phyloP scores from a whole-genome alignment of 1,140 invertebrate genomes.

The Protaetia brevitarsis region DNA sequence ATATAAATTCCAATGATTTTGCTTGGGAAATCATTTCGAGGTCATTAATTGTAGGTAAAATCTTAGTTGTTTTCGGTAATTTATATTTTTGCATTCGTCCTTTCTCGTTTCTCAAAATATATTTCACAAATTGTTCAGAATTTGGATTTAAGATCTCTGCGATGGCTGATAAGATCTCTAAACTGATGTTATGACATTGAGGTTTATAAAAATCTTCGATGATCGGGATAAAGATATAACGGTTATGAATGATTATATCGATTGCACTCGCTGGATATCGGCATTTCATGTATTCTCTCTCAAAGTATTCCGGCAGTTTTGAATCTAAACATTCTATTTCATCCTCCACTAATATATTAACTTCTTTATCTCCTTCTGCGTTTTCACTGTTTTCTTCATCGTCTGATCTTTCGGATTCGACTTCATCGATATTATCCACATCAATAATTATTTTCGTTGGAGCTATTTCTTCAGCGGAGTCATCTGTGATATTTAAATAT shows the following conservation, averaged over 20 bases:
- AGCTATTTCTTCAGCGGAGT: background rate
- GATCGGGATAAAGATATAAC: slow-evolving; percentile 68
- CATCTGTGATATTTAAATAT: slow-evolving; percentile 50
- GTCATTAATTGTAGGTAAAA: slow-evolving; percentile 47
- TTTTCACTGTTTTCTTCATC: slow-evolving; percentile 29
- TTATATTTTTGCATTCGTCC: slow-evolving; percentile 40
- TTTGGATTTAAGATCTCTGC: slow-evolving; percentile 54
- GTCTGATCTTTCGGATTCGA: slow-evolving; percentile 10
- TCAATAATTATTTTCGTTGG: slow-evolving; percentile 10
- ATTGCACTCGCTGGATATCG: slow-evolving; percentile 61
- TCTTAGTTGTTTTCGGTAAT: slow-evolving; percentile 41
- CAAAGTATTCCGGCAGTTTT: slow-evolving; percentile 63
- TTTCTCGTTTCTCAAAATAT: slow-evolving; percentile 45
- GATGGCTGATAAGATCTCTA: slow-evolving; percentile 66
- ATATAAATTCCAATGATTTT: slow-evolving; percentile 48
- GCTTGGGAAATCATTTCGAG: slow-evolving; percentile 41
- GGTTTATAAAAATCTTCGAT: slow-evolving; percentile 64
- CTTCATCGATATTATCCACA: slow-evolving; percentile 23
- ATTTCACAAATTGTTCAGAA: slow-evolving; percentile 45
- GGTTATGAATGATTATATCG: slow-evolving; percentile 62
- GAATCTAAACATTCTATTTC: background rate
- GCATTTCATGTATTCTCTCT: slow-evolving; percentile 57
- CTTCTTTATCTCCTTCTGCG: slow-evolving; percentile 29
- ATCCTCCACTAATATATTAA: background rate
- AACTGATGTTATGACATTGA: slow-evolving; percentile 59